Base-by-base conservation (phyloP, 2,888 invertebrate genomes). In the Quadriops clusia region DNA sequence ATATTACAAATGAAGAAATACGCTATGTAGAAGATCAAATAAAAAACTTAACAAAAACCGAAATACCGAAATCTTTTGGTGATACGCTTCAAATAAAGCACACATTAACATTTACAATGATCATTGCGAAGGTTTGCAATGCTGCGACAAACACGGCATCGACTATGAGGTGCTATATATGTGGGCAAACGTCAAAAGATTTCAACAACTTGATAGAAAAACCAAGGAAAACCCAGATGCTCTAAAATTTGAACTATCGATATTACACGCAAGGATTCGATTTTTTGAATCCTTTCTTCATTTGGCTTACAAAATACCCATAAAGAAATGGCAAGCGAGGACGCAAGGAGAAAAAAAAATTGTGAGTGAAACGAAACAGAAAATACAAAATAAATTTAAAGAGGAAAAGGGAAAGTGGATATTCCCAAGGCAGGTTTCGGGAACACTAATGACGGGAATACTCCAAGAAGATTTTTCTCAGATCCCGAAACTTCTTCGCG, bases 391-490 rank as follows among this genome's bases (percentile, higher is more conserved):
- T 27, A 10, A 18, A 10, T 38, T 38, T 17, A 36, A 37, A 36
- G 21, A 37, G 42, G 23, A 49, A 41, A 36, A 43, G 18, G 44
- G 46, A 5, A 39, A 39, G 48, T 45, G 24, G 50, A 49, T 50
- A 34, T 49, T 13, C 49, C 47, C 11, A 51, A 49, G 33, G 35
- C 41, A 10, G 42, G 41, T 5, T 47, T 44, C 34, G 47, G 49
- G 4, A 48, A 45, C 28, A 43, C 43, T 1, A 52, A 49, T 43
- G 47, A 47, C 34, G 47, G 47, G 1, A 53, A 51, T 30, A 51
- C 46, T 6, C 36, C 41, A 6, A 28, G 44, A 23, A 30, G 46
- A 35, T 31, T 32, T 23, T 31, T 35, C 13, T 14, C 17, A 6
- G 28, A 35, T 18, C 28, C 31, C 16, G 18, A 35, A 21, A 12